A percentile compares a stretch with the other conserved stretches of the same genome.
phyloP scores from a whole-genome alignment of 2,113 vertebrate species.

The Amia ocellicauda region DNA sequence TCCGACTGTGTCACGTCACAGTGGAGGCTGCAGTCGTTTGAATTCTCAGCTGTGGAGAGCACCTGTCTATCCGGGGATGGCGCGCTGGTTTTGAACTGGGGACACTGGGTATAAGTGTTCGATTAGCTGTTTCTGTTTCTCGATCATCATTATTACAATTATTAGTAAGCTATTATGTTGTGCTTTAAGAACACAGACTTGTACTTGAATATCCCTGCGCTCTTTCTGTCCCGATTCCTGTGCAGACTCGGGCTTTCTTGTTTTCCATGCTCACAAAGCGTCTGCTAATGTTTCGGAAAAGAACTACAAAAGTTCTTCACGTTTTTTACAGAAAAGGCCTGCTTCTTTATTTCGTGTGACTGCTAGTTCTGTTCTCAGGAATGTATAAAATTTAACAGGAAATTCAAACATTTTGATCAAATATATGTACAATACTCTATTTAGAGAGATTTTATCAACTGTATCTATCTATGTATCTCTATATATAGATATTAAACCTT shows the following conservation, averaged over 20 bases:
- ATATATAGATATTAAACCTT: constrained; percentile 12
- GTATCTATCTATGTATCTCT: constrained; percentile 11
- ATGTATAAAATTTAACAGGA: constrained; percentile 14
- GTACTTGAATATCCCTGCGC: constrained; percentile 31
- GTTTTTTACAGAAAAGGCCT: no score
- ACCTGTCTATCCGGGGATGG: no score
- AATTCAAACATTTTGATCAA: constrained; percentile 9
- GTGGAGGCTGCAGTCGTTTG: no score
- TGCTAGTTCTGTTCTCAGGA: constrained; percentile 38
- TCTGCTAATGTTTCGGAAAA: constrained; percentile 22
- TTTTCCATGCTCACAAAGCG: not conserved
- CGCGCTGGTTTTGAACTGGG: no score
- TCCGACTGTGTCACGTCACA: no score
- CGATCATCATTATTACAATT: not conserved
- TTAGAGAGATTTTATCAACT: constrained; percentile 4
- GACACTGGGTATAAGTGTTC: no score
- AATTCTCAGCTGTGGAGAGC: no score
- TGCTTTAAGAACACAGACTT: constrained; percentile 18
- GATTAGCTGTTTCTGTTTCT: no score
- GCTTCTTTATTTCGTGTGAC: constrained; percentile 23
- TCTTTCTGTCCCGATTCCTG: constrained; percentile 12
- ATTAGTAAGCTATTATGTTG: constrained; percentile 10
- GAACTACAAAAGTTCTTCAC: not conserved
- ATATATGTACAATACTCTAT: constrained; percentile 3
- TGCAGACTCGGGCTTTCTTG: not conserved